Evolutionary conservation across 2,113 vertebrate species (phyloP).

Genomic region (Erpornis zantholeuca): DNA sequence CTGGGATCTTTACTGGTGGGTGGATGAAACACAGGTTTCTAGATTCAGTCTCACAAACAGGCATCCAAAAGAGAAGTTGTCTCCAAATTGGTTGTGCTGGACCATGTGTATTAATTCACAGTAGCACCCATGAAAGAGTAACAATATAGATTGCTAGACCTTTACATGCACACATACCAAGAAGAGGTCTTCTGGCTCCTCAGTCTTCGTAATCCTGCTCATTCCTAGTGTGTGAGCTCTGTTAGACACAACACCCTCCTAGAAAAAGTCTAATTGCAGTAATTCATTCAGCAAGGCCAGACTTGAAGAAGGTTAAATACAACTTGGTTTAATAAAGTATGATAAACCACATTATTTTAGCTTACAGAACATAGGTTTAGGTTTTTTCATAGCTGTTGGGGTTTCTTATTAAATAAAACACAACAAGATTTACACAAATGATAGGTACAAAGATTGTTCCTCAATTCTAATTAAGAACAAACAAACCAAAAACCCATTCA

Average conservation of each 20-base stretch:
- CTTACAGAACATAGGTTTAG: neutral
- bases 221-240: neutral
- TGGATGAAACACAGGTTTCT: neutral
- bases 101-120: fast-evolving
- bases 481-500: neutral
- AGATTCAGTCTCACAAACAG: neutral
- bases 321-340: neutral
- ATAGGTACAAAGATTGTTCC: neutral
- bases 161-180: fast-evolving
- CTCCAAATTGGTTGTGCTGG: neutral
- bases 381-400: neutral
- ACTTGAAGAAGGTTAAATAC: neutral
- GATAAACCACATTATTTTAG: neutral
- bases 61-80: neutral
- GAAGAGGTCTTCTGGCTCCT: neutral
- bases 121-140: neutral
- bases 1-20: neutral
- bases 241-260: fast-evolving
- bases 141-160: neutral
- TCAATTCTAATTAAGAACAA: neutral
- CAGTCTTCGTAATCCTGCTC: neutral
- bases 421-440: neutral
- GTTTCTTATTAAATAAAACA: neutral
- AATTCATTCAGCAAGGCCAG: neutral
- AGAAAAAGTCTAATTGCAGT: neutral